Evolutionary conservation across 2,888 invertebrate species (phyloP), one percentile per base, ranked within the genome.

Genomic region (Phyllotreta striolata): DNA sequence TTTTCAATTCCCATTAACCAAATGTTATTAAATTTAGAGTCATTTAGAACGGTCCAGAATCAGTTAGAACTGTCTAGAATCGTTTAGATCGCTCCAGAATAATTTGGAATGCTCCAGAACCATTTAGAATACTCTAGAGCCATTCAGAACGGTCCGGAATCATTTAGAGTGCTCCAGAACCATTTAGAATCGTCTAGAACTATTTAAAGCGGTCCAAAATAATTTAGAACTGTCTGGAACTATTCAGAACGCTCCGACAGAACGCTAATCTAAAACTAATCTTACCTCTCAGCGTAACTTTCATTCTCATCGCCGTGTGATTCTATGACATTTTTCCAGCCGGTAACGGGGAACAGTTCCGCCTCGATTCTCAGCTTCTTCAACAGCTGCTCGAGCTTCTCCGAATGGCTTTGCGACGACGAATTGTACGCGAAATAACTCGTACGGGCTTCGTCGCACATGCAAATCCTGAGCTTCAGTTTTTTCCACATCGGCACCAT

Each of bases 401-500:
- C 79, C 0, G 72, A 65, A 55, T 74, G 73, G 13, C 72, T 73
- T 52, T 76, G 74, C 38, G 73, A 70, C 3, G 68, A 64, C 6
- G 74, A 70, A 55, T 73, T 76, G 34, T 78, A 62, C 60, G 76
- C 74, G 64, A 81, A 81, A 6, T 77, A 75, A 43, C 76, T 75
- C 8, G 76, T 78, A 51, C 74, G 69, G 0, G 76, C 74, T 70
- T 79, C 79, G 61, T 90, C 92, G 71, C 96, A 93, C 62, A 95
- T 85, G 79, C 95, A 95, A 52, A 96, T 90, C 38, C 99, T 85
- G 37, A 99, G 85, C n/a, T 88, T 87, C 72, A 93, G 82, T 71
- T 89, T 89, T 75, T 92, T 93, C 96, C 96, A 97, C 67, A 90
- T 88, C 8, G 91, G 87, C 14, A 95, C 91, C 88, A 96, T 96